These are phyloP conservation scores for Hyles vespertilio DNA, from an alignment of 1,140 invertebrate species.

Conservation along the genomic window DNA sequence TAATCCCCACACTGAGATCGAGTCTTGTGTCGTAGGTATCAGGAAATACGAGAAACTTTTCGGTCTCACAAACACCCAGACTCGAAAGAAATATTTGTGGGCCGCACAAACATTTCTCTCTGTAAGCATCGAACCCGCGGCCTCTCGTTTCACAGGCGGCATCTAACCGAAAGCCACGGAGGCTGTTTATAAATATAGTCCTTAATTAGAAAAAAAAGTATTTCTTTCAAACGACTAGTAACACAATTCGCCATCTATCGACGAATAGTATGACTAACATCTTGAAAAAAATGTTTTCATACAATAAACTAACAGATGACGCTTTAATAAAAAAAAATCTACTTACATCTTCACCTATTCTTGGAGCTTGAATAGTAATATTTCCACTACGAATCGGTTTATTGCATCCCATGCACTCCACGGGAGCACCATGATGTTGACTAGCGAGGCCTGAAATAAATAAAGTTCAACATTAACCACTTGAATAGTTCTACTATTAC, in stretches of 20 bases:
- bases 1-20: too few relatives aligned
- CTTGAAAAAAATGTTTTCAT: not conserved
- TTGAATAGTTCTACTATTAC: conserved; percentile 26
- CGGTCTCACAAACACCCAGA: too few relatives aligned
- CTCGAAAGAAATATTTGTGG: too few relatives aligned
- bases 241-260: conserved; percentile 27
- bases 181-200: too few relatives aligned
- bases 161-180: too few relatives aligned
- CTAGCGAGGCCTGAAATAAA: conserved; percentile 54
- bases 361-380: conserved; percentile 73
- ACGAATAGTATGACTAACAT: conserved; percentile 23
- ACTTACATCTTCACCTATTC: conserved; percentile 72
- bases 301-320: conserved; percentile 19
- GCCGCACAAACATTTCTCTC: too few relatives aligned
- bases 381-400: conserved; percentile 73
- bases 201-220: too few relatives aligned
- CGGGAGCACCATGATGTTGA: conserved; percentile 50
- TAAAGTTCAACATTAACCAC: conserved; percentile 8
- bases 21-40: too few relatives aligned
- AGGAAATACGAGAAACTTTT: too few relatives aligned
- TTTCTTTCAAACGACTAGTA: too few relatives aligned
- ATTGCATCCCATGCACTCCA: conserved; percentile 73
- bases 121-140: too few relatives aligned
- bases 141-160: too few relatives aligned
- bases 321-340: conserved; percentile 14